Base-by-base conservation (phyloP, 2,113 vertebrate species). In the Eudyptes chrysolophus region DNA sequence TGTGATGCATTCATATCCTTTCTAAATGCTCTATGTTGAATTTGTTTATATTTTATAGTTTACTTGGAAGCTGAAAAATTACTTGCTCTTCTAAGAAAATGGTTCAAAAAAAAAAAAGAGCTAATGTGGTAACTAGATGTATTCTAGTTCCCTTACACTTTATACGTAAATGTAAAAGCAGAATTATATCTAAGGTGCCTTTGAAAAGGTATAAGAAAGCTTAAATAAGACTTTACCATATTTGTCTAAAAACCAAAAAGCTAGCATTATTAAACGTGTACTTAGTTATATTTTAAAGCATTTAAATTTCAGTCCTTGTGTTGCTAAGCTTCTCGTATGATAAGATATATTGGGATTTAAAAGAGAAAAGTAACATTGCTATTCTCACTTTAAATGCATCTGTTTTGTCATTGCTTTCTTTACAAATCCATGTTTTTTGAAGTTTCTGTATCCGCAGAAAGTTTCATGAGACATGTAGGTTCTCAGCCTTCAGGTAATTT, bases 301-400 rank as follows among this genome's bases (percentile, higher is more conserved):
- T 97, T 95, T 96, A 40, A 48, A 90, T 77, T 93, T 96, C 75
- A 81, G 46, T 11, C 46, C 14, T 30, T n/a, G 34, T 65, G 74
- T 75, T 92, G 88, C 88, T 95, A 94, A 94, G 60, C 87, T 94
- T 79, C 54, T 96, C 68, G 69, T 46, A 38, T 60, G 89, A 88
- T 95, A 96, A 92, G 70, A 94, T 97, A 96, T 97, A 54, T 58
- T 84, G 85, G 90, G 51, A 95, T 97, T 96, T 92, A 88, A 93
- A 96, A 79, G 77, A 96, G 72, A 84, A 76, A 80, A 71, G 24
- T 92, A 90, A 83, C 82, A 61, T 55, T 90, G 58, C 40, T 85
- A 21, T 96, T 92, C 65, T 40, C 52, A 71, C 83, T 82, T 81
- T 40, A 25, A 85, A 92, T 76, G n/a, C 34, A 46, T 98, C 95